These are phyloP conservation scores for Kuschelorhynchus macadamiae DNA, from an alignment of 2,888 invertebrate genomes.

Conservation along the genomic window DNA sequence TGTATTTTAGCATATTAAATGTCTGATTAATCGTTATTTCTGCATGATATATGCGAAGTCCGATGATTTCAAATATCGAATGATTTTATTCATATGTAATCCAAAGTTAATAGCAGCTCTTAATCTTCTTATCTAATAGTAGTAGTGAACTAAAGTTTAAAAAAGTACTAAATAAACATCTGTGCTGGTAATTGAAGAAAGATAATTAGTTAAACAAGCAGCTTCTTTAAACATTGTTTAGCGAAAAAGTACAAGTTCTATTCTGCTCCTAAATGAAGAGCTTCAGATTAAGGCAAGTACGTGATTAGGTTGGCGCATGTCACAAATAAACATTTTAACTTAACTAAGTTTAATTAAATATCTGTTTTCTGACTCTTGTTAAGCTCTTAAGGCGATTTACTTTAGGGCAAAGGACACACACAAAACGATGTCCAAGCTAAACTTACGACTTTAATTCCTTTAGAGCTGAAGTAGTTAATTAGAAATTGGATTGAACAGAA, in stretches of 20 bases:
- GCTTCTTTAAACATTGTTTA: too few species aligned
- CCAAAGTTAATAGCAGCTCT: too few species aligned
- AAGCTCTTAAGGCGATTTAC: constrained; percentile 34
- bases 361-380: constrained; percentile 22
- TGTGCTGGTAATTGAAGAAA: too few species aligned
- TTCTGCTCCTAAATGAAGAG: not conserved
- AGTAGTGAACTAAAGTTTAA: too few species aligned
- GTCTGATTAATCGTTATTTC: constrained; percentile 11
- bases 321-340: constrained; percentile 12
- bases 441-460: not conserved
- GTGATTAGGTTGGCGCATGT: not conserved
- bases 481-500: not conserved
- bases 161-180: too few species aligned
- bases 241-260: too few species aligned
- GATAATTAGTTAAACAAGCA: too few species aligned
- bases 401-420: constrained; percentile 21
- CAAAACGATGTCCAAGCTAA: constrained; percentile 17
- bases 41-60: not conserved
- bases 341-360: constrained; percentile 29
- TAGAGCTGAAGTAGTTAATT: not conserved
- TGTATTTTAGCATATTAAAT: constrained; percentile 20
- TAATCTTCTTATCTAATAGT: too few species aligned
- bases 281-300: constrained; percentile 5
- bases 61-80: too few species aligned
- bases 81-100: too few species aligned